Base-by-base conservation (phyloP, 92 coral and sea anemone genomes). In the Epizoanthus rinbou region DNA sequence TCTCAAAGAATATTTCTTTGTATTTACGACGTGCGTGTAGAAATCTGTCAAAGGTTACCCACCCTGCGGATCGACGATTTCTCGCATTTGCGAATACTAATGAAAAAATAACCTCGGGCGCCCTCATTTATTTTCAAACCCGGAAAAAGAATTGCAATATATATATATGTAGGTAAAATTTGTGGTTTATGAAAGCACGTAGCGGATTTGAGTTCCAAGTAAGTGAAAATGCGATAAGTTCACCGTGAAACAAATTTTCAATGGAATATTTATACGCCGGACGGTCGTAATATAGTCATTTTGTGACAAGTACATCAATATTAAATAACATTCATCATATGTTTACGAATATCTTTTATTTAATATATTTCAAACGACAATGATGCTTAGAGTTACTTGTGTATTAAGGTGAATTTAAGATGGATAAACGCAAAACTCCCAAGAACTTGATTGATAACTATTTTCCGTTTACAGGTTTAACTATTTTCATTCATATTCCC, bases 341-440 rank as follows among this genome's bases (percentile, higher is more conserved):
- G 45, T 67, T 67, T 25, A 45, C 56, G 35, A n/a, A n/a, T 18
- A 45, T 24, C 10, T 45, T 37, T 41, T 17, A 13, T 54, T 47
- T 39, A 53, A 41, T 41, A 39, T 37, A 21, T 24, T 71, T 47
- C 56, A 71, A 71, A 43, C 18, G 76, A 71, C n/a, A n/a, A 71
- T 54, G 41, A 71, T 62, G 13, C 57, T 11, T 41, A 14, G 47
- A 16, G 25, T 62, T 78, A 60, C 21, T 78, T 39, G 52, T 75
- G 58, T 10, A 78, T 22, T 39, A 78, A 0, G 57, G 28, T 19
- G 59, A 78, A 22, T 37, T 60, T 72, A 60, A 41, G 43, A 18
- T 41, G 70, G 35, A 37, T 63, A 60, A 62, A 59, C 47, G 37
- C 23, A 69, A 74, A 28, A 74, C 28, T 23, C 31, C 25, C 11